Conservation (phyloP, 2,113 vertebrate genomes). For the Leptodactylus fuscus region DNA sequence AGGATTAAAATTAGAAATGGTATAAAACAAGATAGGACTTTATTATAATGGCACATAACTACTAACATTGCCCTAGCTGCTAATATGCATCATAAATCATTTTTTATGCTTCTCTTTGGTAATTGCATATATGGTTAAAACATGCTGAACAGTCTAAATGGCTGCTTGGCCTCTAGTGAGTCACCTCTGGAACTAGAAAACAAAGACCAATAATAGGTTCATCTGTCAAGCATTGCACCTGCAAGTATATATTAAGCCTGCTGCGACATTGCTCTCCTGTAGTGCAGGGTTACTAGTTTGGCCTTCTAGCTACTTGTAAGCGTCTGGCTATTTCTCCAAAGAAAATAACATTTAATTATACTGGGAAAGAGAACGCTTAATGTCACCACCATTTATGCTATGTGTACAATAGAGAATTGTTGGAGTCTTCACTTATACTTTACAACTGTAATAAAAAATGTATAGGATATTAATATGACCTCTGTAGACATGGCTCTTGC, state of each 20-base stretch:
- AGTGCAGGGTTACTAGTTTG: slow-evolving; percentile 7
- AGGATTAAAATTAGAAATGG: neutral
- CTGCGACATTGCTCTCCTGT: slow-evolving; percentile 8
- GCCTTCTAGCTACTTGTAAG: neutral
- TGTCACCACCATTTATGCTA: neutral
- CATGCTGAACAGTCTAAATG: slow-evolving; percentile 4
- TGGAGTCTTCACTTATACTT: neutral
- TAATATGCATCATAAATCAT: neutral
- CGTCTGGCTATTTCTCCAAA: neutral
- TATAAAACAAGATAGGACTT: neutral
- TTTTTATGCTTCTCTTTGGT: neutral
- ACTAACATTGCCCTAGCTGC: neutral
- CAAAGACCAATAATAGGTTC: slow-evolving; percentile 15
- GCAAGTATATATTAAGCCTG: slow-evolving; percentile 6
- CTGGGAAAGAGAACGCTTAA: neutral
- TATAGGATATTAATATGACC: neutral
- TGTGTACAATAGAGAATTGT: neutral
- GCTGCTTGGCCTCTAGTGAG: neutral
- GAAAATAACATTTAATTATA: slow-evolving; percentile 2
- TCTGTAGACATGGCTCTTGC: neutral
- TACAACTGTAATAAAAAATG: neutral
- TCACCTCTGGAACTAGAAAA: neutral
- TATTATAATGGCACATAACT: neutral
- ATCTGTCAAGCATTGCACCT: slow-evolving; percentile 8
- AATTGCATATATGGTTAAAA: slow-evolving; percentile 14